Base-by-base conservation (phyloP, 2,797 vertebrate species). In the Pteropus rufus region DNA sequence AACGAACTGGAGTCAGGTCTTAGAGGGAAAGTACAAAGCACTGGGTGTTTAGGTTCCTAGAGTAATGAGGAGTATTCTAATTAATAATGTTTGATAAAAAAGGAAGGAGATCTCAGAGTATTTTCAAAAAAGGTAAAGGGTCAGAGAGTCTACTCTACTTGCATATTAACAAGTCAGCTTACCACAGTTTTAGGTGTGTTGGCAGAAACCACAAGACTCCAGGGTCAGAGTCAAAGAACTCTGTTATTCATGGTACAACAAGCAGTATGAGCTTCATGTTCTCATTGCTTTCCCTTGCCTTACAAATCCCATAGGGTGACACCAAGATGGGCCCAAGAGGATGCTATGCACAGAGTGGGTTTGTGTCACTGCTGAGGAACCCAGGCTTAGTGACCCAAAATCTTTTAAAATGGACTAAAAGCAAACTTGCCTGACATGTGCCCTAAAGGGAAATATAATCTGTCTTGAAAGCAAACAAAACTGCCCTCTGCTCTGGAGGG, bases 341-440 rank as follows among this genome's bases (percentile, higher is more conserved):
- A 34, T 90, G 21, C 23, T 87, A 3, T 56, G 21, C n/a, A 41
- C 11, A 69, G 26, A 89, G 4, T 75, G 26, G 18, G 23, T 91
- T 94, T 79, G 39, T 26, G 9, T 80, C 69, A 69, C 39, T 95
- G 31, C 46, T 41, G 73, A 93, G 58, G 34, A 85, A n/a, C 26
- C 54, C 41, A 72, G n/a, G 19, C 36, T 77, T 92, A 89, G 52
- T 69, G 92, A 95, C 67, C 44, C 44, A 79, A 79, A 92, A 70
- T 91, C 36, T 82, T 90, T 69, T 89, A 54, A 65, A 90, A 73
- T 85, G 21, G 19, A 76, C 39, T 64, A 21, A 93, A 73, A 88
- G 29, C 18, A 97, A 86, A 79, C n/a, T 39, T 73, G 23, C 56
- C 39, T 96, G 81, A 60, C 26, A 36, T 95, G 75, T 84, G 18